These are phyloP conservation scores for Poecilia latipinna DNA, from an alignment of 2,113 vertebrate genomes.

Conservation along the genomic window DNA sequence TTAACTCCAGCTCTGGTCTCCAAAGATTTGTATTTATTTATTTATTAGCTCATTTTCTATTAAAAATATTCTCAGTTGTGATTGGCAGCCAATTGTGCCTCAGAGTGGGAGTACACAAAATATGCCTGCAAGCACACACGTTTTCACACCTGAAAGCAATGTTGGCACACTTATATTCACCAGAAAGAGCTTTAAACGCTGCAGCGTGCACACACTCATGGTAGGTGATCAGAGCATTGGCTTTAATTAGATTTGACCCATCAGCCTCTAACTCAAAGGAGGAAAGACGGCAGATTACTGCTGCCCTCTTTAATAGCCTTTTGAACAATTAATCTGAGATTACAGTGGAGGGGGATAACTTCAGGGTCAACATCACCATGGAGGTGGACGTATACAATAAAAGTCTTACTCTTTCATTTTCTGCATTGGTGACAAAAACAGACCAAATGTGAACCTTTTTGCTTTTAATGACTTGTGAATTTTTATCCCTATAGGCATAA, in stretches of 20 bases:
- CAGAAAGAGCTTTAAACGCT: background rate
- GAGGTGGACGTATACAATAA: background rate
- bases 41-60: conserved; percentile 62
- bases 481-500: background rate
- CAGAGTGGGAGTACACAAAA: conserved; percentile 27
- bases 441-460: background rate
- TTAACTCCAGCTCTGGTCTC: conserved; percentile 50
- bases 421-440: background rate
- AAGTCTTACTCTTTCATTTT: background rate
- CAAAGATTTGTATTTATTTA: conserved; percentile 42
- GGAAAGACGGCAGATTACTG: conserved; percentile 52
- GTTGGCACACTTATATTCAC: background rate
- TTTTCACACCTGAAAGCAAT: conserved; percentile 8
- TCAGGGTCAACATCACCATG: conserved; percentile 32
- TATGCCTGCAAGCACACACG: background rate
- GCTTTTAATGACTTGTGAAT: background rate
- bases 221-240: conserved; percentile 42
- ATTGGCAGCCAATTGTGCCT: conserved; percentile 69
- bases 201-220: background rate
- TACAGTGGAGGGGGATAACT: conserved; percentile 19
- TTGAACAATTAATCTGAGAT: conserved; percentile 55
- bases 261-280: conserved; percentile 35
- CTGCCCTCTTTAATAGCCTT: conserved; percentile 51
- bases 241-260: conserved; percentile 69
- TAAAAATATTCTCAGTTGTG: conserved; percentile 45